Base-by-base conservation (phyloP, 2,113 vertebrate genomes). In the Leptodactylus fuscus region DNA sequence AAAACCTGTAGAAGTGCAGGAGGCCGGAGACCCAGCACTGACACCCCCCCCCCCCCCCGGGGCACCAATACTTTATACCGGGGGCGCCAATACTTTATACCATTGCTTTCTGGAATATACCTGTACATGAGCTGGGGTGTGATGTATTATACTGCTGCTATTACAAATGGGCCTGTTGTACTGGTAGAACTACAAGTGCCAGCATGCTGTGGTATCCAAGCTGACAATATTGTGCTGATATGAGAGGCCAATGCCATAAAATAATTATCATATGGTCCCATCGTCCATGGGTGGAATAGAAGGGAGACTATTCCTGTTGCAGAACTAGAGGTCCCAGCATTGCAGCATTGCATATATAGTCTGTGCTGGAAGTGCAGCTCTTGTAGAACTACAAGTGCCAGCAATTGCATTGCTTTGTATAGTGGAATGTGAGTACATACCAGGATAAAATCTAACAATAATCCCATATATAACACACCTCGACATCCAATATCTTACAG, bases 141-240 rank as follows among this genome's bases (percentile, higher is more conserved):
- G 53, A 9, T 60, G 62, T 29, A 15, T 15, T 69, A 38, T 3
- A 18, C 13, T 34, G 16, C 34, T 5, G 32, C 1, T 13, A 65
- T 65, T 32, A 65, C 60, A 65, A 41, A 1, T 20, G 7, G 34
- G 16, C 16, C 20, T 41, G 11, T 24, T 24, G 12, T 22, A 27
- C 7, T 73, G 27, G 41, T 74, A 44, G 38, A 74, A 74, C 38
- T 46, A 74, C 41, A 74, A 24, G 70, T 46, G n/a, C n/a, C 70
- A 70, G 36, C 16, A 12, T 70, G 18, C 5, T 10, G 16, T 22
- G 13, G 5, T 4, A 20, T 69, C 13, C 67, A 10, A 41, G 67
- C 12, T 1, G 2, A 36, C 22, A n/a, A 62, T 29, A 29, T 62
- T 24, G n/a, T 58, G 5, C 55, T 24, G 3, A 20, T 24, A 60